Evolutionary conservation across 2,888 invertebrate genomes (phyloP), one percentile per base, ranked within the genome.

Genomic region (Aricia artaxerxes): DNA sequence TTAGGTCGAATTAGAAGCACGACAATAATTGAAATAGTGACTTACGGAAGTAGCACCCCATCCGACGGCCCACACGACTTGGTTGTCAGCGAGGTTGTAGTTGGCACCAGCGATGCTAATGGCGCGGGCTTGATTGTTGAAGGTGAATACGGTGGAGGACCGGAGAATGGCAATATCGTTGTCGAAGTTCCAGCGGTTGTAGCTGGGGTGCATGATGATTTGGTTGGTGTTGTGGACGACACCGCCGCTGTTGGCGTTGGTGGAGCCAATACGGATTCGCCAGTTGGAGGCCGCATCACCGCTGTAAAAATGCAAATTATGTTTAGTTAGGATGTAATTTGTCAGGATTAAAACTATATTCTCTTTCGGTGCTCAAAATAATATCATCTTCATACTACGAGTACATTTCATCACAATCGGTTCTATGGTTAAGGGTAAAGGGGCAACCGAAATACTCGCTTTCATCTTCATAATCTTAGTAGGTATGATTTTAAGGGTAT

Each of bases 191-290:
- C 61, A 1, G 3, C 79, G 13, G 81, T 90, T 86, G 84, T 88
- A 94, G 72, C 83, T 81, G 0, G 88, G 85, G 81, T 95, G 92
- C 31, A 84, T 80, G 5, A 81, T 82, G 69, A 88, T 83, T 0
- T 75, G 78, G 3, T 49, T 69, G 1, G 83, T 40, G 2, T 78
- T 80, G 77, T 85, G 80, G 4, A 88, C 84, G 0, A 79, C 73
- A 5, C 91, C 91, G 0, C 89, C 90, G 64, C 86, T 88, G 81
- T 85, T 88, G 6, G 88, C 88, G 80, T 82, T 86, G 0, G 86
- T 83, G 5, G 90, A 91, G 1, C 90, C 91, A 7, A 87, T 86
- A 4, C 88, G 88, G 7, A 84, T 81, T 0, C 87, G 88, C 88
- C 88, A 91, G 40, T 82, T 83, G 1, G 77, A 80, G 1, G 82